These are phyloP conservation scores for Thomomys bottae DNA, from an alignment of 2,113 vertebrate genomes.

Conservation along the genomic window DNA sequence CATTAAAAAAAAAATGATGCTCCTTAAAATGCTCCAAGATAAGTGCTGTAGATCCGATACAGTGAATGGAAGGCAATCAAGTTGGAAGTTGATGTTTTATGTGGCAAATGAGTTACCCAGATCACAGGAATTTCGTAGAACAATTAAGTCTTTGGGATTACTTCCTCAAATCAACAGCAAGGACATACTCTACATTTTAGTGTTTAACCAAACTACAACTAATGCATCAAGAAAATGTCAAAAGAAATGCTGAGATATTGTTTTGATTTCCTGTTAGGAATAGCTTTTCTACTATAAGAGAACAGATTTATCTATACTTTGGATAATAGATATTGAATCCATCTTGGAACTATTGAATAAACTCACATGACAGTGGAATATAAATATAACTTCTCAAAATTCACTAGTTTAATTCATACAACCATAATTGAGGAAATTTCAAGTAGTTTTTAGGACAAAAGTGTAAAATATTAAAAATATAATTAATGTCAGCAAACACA, in stretches of 20 bases:
- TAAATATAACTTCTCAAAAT: not conserved
- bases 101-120: not conserved
- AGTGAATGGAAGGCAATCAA: not conserved
- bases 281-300: not conserved
- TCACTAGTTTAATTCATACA: not conserved
- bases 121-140: not conserved
- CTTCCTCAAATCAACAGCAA: not conserved
- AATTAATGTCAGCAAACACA: not conserved
- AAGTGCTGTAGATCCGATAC: not conserved
- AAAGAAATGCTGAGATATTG: not conserved
- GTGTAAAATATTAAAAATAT: slow-evolving; percentile 27
- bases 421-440: not conserved
- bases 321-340: not conserved
- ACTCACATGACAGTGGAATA: not conserved
- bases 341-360: not conserved
- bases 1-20: not conserved
- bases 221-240: not conserved
- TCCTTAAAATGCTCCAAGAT: not conserved
- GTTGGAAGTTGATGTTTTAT: slow-evolving; percentile 1
- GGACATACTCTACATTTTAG: not conserved
- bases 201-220: not conserved
- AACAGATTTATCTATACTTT: not conserved
- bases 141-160: not conserved
- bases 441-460: not conserved
- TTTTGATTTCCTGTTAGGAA: not conserved